Evolutionary conservation across 2,888 invertebrate species (phyloP).

Genomic region (Dioctria rufipes): DNA sequence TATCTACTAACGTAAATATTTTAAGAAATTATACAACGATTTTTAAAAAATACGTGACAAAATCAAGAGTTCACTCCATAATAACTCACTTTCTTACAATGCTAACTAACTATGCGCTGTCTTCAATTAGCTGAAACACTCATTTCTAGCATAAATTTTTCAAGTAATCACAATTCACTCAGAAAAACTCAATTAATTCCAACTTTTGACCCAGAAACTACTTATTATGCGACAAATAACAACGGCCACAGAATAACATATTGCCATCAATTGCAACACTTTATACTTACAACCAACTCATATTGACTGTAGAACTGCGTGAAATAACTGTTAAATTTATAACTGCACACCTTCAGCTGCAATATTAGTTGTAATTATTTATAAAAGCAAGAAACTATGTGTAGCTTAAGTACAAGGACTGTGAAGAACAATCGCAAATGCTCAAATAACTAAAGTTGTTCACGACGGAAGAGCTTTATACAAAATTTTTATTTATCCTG

Average conservation of each 20-base stretch:
- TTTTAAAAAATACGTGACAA: too few relatives aligned
- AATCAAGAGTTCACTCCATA: too few relatives aligned
- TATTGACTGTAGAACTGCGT: not conserved
- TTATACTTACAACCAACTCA: not conserved
- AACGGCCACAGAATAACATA: not conserved
- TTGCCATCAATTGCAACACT: not conserved
- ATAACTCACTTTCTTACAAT: too few relatives aligned
- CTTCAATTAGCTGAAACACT: too few relatives aligned
- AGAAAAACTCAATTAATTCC: not conserved
- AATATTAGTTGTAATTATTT: too few relatives aligned
- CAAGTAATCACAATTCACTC: not conserved
- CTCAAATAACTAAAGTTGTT: not conserved
- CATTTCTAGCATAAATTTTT: not conserved
- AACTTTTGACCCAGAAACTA: not conserved
- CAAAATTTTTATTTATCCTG: not conserved
- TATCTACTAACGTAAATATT: too few relatives aligned
- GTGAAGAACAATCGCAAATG: not conserved
- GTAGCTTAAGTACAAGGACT: not conserved
- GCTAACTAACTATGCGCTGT: too few relatives aligned
- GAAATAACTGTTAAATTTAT: not conserved
- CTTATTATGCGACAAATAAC: not conserved
- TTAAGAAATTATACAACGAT: too few relatives aligned
- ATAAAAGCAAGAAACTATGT: not conserved
- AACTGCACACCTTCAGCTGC: too few relatives aligned
- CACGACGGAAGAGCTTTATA: not conserved